These are phyloP conservation scores for Podilymbus podiceps DNA, from an alignment of 2,113 vertebrate species.

Conservation along the genomic window DNA sequence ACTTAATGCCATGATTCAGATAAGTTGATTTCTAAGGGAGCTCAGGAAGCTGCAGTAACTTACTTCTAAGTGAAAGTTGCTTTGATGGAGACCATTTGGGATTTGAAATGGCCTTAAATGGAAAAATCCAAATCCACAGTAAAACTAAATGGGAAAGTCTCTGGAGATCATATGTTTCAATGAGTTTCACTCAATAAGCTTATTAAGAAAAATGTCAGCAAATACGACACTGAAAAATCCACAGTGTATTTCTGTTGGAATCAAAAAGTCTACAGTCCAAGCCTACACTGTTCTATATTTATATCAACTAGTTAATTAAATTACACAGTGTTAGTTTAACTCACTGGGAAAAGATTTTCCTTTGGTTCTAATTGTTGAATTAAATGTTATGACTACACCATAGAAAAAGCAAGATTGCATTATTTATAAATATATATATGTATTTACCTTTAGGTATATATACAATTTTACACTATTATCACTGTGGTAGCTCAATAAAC, in stretches of 20 bases:
- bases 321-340: constrained; percentile 10
- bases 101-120: constrained; percentile 40
- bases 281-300: background rate
- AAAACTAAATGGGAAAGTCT: background rate
- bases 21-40: constrained; percentile 33
- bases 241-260: background rate
- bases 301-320: constrained; percentile 49
- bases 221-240: constrained; percentile 3
- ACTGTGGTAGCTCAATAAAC: background rate
- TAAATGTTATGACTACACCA: background rate
- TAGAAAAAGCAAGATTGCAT: background rate
- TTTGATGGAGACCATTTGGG: constrained; percentile 24
- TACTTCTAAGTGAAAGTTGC: background rate
- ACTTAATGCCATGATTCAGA: constrained; percentile 8
- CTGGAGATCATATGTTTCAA: background rate
- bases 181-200: constrained; percentile 20
- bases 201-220: constrained; percentile 41
- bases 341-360: background rate
- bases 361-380: background rate
- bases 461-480: background rate
- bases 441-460: background rate
- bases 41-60: constrained; percentile 18
- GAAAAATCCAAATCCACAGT: constrained; percentile 30
- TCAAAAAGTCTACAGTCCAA: background rate
- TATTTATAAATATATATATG: background rate